Conservation (phyloP, 2,888 invertebrate species). For the Neria commutata region DNA sequence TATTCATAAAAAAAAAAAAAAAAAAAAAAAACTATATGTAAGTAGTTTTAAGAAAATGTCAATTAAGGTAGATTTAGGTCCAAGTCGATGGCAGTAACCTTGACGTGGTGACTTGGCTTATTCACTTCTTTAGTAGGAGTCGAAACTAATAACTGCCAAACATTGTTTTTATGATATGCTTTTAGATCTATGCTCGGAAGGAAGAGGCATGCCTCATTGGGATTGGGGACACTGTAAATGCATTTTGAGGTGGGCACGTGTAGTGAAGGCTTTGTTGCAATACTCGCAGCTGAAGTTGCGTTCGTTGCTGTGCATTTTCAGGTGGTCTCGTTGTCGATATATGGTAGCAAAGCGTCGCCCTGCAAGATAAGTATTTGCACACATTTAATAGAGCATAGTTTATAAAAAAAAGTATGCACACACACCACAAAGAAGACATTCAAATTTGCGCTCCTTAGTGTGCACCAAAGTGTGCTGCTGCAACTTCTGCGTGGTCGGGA, state of each 20-base stretch:
- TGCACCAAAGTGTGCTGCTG: constrained; percentile 30
- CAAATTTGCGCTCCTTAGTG: background rate
- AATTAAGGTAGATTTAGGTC: too few species aligned
- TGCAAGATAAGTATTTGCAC: constrained; percentile 26
- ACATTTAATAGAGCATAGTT: constrained; percentile 21
- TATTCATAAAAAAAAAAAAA: too few species aligned
- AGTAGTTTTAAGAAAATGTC: too few species aligned
- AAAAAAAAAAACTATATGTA: too few species aligned
- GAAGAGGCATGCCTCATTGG: too few species aligned
- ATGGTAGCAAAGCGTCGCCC: constrained; percentile 27
- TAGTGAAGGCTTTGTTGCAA: constrained; percentile 33
- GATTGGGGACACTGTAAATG: constrained; percentile 37
- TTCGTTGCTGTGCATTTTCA: constrained; percentile 34
- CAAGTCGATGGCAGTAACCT: too few species aligned
- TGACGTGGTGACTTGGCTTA: too few species aligned
- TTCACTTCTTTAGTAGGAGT: too few species aligned
- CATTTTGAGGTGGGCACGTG: constrained; percentile 31
- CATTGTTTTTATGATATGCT: too few species aligned
- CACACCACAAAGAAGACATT: constrained; percentile 13
- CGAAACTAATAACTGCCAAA: too few species aligned
- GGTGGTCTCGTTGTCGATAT: constrained; percentile 31
- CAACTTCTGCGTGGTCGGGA: constrained; percentile 30
- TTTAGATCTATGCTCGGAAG: too few species aligned
- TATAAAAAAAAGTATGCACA: constrained; percentile 16
- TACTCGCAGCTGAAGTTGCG: constrained; percentile 34